phyloP scores from a whole-genome alignment of 2,888 invertebrate genomes.

The Latrodectus elegans region DNA sequence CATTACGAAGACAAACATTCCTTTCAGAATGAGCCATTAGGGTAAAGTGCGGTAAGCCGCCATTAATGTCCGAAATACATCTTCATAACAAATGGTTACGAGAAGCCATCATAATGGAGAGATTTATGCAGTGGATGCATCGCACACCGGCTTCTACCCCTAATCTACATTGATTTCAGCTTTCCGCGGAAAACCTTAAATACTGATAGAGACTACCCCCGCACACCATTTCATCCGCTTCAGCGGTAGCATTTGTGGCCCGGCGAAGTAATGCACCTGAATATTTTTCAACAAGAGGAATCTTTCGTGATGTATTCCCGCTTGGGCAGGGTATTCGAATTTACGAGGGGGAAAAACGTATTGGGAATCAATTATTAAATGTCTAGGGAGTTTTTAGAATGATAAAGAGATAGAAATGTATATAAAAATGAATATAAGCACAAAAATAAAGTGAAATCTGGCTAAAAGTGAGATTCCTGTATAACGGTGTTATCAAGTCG shows the following conservation, averaged over 20 bases:
- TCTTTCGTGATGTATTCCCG: no score
- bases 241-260: background rate
- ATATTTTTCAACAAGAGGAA: slow-evolving; percentile 33
- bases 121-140: slow-evolving; percentile 59
- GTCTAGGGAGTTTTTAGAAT: no score
- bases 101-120: slow-evolving; percentile 63
- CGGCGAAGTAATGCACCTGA: slow-evolving; percentile 22
- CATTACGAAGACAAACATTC: slow-evolving; percentile 40
- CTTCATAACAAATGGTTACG: slow-evolving; percentile 68
- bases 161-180: slow-evolving; percentile 68
- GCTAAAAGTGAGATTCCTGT: no score
- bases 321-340: no score
- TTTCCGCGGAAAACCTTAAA: slow-evolving; percentile 37
- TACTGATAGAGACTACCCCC: slow-evolving; percentile 34
- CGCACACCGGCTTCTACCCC: slow-evolving; percentile 27
- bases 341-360: no score
- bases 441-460: no score
- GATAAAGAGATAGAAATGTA: no score
- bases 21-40: slow-evolving; percentile 55
- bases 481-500: no score
- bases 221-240: background rate
- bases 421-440: no score
- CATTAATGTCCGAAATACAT: slow-evolving; percentile 62
- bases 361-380: no score
- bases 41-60: slow-evolving; percentile 65